These are phyloP conservation scores for Cantharis nigra DNA, from an alignment of 2,888 invertebrate genomes.

Conservation along the genomic window DNA sequence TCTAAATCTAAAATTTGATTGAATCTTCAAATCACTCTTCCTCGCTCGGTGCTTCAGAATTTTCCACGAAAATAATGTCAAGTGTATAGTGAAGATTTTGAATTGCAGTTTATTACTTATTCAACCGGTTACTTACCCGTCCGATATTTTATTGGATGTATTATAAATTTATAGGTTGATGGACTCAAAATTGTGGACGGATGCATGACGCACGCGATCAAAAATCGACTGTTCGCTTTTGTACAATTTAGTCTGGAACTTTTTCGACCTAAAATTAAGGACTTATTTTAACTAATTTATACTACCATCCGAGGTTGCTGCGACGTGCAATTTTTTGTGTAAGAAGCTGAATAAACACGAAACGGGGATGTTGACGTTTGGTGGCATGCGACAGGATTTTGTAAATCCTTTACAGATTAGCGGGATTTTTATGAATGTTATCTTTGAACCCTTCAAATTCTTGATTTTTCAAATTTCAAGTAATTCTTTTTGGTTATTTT, in stretches of 20 bases:
- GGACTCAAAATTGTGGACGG: neutral
- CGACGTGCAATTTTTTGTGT: neutral
- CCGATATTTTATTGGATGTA: neutral
- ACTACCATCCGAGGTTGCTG: neutral
- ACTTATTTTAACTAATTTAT: neutral
- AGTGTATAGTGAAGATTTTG: no score
- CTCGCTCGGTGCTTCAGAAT: no score
- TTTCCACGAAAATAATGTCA: no score
- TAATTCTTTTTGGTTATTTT: neutral
- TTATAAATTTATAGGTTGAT: neutral
- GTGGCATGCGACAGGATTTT: conserved; percentile 1
- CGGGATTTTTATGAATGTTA: neutral
- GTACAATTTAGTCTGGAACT: neutral
- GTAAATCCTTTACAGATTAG: neutral
- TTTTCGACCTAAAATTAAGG: neutral
- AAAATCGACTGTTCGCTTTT: neutral
- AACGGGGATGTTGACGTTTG: neutral
- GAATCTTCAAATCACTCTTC: no score
- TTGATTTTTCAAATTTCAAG: neutral
- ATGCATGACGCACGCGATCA: conserved; percentile 2
- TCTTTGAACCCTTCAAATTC: neutral
- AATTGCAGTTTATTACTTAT: no score
- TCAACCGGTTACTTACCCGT: no score
- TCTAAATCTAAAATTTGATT: no score
- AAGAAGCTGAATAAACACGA: conserved; percentile 3